Conservation (phyloP, 2,888 invertebrate genomes). For the Caenorhabditis zanzibari region DNA sequence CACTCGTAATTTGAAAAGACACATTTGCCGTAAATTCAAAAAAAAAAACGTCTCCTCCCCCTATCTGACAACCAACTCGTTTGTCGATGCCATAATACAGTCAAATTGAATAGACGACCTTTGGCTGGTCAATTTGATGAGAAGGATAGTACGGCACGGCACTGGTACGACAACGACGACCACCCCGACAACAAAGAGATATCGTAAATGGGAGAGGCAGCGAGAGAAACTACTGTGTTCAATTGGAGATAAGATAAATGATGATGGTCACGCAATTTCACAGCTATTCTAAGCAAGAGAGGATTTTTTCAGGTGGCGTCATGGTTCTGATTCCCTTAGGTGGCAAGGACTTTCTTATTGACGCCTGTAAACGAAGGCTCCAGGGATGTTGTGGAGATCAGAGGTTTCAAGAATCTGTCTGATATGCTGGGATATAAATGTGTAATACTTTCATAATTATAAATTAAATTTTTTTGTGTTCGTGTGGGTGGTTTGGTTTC, state of each 20-base stretch:
- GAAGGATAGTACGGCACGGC: constrained; percentile 56
- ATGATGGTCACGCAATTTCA: constrained; percentile 5
- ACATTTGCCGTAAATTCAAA: constrained; percentile 22
- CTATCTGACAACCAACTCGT: neutral
- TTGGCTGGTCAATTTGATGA: constrained; percentile 59
- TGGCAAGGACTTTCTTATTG: constrained; percentile 1
- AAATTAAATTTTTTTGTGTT: neutral
- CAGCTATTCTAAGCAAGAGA: neutral
- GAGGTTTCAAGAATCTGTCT: no score
- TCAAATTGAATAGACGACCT: constrained; percentile 49
- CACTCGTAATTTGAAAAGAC: constrained; percentile 21
- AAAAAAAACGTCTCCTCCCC: constrained; percentile 1
- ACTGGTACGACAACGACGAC: constrained; percentile 54
- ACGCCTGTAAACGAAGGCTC: neutral
- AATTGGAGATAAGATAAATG: constrained; percentile 51
- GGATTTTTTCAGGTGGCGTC: constrained; percentile 6
- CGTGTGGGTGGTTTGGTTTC: constrained; percentile 14
- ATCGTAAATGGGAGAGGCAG: constrained; percentile 1
- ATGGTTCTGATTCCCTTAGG: neutral
- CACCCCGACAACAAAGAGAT: constrained; percentile 55
- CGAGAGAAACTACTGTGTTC: neutral
- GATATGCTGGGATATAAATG: no score
- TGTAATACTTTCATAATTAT: neutral
- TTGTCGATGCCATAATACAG: constrained; percentile 40
- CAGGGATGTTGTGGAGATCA: neutral